Conservation (phyloP, 2,113 vertebrate species). For the Lutjanus erythropterus region DNA sequence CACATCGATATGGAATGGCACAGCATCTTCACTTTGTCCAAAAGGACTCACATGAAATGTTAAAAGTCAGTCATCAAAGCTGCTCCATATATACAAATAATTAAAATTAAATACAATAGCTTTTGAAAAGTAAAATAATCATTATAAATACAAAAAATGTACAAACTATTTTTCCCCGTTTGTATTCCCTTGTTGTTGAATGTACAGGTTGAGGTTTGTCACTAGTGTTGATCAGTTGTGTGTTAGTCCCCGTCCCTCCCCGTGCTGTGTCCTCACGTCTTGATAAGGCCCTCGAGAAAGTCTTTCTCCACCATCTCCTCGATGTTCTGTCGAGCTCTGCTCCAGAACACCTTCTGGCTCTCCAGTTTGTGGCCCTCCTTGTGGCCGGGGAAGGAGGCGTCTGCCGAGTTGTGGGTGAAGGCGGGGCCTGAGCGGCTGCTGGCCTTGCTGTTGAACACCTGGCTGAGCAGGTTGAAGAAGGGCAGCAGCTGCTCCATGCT, state of each 20-base stretch:
- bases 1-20: constrained; percentile 86
- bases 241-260: constrained; percentile 22
- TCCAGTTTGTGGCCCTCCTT: constrained; percentile 94
- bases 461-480: constrained; percentile 97
- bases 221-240: constrained; percentile 76
- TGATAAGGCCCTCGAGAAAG: constrained; percentile 96
- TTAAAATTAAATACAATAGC: constrained; percentile 94
- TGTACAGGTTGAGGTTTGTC: constrained; percentile 81
- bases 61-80: constrained; percentile 90
- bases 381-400: constrained; percentile 85
- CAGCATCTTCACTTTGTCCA: constrained; percentile 84
- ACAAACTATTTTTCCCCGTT: constrained; percentile 78
- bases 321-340: constrained; percentile 95
- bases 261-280: constrained; percentile 86
- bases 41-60: constrained; percentile 86
- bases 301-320: constrained; percentile 99
- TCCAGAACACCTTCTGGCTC: constrained; percentile 95
- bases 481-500: constrained; percentile 98
- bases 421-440: constrained; percentile 90
- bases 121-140: constrained; percentile 84
- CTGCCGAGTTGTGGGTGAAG: constrained; percentile 86
- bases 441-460: constrained; percentile 97
- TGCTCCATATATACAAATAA: constrained; percentile 93
- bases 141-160: constrained; percentile 90
- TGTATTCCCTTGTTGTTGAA: constrained; percentile 55